Base-by-base conservation (phyloP, 1,140 invertebrate species). In the Papilio polyxenes region DNA sequence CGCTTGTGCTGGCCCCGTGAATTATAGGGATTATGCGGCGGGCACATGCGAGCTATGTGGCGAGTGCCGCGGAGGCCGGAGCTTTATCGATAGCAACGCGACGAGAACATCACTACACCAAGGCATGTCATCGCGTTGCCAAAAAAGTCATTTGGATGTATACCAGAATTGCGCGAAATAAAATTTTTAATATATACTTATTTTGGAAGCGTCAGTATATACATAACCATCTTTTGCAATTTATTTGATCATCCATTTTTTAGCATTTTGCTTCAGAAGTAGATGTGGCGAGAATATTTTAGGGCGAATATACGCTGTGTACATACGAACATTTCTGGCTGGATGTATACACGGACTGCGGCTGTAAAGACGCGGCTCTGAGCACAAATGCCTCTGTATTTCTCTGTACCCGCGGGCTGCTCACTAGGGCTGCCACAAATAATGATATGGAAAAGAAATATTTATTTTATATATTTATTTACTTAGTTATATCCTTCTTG, bases 1-100 rank as follows among this genome's bases (percentile, higher is more conserved):
- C 90, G 86, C 89, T 89, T 91, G 88, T 90, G 89, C 84, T 90
- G 85, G 87, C 84, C 84, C 87, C 87, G 88, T 91, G 89, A 91
- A 90, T 88, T 90, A 90, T 90, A 89, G 86, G 88, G 88, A 87
- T 86, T 88, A 85, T 85, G 88, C 85, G 86, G 85, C 84, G 78
- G 72, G 84, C 87, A 85, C 88, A 88, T 85, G 89, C 90, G 87
- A 88, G 87, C 84, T 79, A 83, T 87, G 89, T 85, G 88, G 85
- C 88, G 87, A 86, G 82, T 82, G 84, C 84, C 79, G 81, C 84
- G 82, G 83, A 69, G 85, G 79, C 72, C 83, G 82, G 72, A 78
- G 83, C 83, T 87, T 86, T 88, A 85, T 86, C 85, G 82, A 83
- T 86, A 87, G 75, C 82, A 48, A 81, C 82, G 82, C 76, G 56